Percentiles rank a stretch among this genome's conserved stretches.
Evolutionary conservation across 2,113 vertebrate species (phyloP).

Genomic region (Nycticorax nycticorax): DNA sequence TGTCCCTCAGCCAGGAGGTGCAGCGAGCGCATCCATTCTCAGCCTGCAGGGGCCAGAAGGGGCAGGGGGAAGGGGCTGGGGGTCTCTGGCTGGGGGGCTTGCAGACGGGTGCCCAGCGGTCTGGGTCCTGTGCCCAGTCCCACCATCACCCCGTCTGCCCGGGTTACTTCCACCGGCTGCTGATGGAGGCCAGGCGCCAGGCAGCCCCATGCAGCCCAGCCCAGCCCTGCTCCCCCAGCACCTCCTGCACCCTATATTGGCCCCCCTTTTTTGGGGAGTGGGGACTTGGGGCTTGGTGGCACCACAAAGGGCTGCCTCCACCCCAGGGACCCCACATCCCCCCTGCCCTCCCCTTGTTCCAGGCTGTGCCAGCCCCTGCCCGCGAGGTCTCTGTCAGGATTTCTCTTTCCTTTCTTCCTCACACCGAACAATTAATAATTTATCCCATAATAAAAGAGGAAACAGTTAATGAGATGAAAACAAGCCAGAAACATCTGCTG

Average conservation of each 20-base stretch:
- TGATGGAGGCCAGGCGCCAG: not conserved
- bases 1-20: not conserved
- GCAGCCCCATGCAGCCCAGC: not conserved
- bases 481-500: constrained; percentile 71
- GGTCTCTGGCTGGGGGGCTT: fast-evolving
- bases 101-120: not conserved
- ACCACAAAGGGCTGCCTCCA: not conserved
- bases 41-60: fast-evolving
- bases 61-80: not conserved
- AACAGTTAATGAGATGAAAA: constrained; percentile 71
- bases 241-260: not conserved
- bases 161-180: not conserved
- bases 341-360: not conserved
- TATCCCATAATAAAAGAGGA: constrained; percentile 70
- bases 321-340: not conserved
- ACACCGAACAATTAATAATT: constrained; percentile 65
- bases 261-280: not conserved
- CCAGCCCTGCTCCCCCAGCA: not conserved
- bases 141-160: not conserved
- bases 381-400: not conserved
- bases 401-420: constrained; percentile 59
- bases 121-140: not conserved
- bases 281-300: not conserved
- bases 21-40: not conserved
- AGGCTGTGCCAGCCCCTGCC: not conserved